Base-by-base conservation (phyloP, 2,888 invertebrate species). In the Thymelicus sylvestris region DNA sequence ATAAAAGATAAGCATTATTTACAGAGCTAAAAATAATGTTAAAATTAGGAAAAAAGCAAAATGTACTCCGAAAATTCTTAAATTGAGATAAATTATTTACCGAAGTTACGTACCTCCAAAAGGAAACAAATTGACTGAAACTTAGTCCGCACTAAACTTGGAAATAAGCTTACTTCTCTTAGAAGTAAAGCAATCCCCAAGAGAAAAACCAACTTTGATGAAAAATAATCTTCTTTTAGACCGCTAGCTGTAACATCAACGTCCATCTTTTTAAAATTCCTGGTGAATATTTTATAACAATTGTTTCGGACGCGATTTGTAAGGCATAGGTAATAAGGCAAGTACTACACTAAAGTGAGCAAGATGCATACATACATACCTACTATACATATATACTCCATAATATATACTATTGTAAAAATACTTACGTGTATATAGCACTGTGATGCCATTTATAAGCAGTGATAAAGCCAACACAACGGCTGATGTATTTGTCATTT, bases 121-220 rank as follows among this genome's bases (percentile, higher is more conserved):
- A 77, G 84, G 84, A 82, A 87, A 86, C 44, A 85, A 50, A 24
- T 81, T 7, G n/a, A 72, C 66, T 41, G 76, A 78, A 70, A 65
- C 59, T 70, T 65, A 2, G 59, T 39, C 41, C 70, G 50, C 0
- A 80, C 3, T 0, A 68, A 10, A 0, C 10, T 39, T 0, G 86
- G 85, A 13, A 84, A 65, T 0, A 85, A 5, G 5, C 79, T 71
- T 0, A 86, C 38, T 57, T 79, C 74, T 41, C 78, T 80, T 59
- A 88, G 60, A 0, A 88, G 0, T 15, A 90, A 64, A 69, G 86
- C 83, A 0, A 80, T 66, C 6, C 81, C 79, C 7, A 86, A 13
- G 3, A 88, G 71, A 50, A 76, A 86, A 0, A 88, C 84, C 2
- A 89, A 66, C 60, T 83, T 85, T 0, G 86, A 81, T 0, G 83